These are phyloP conservation scores for Indri indri DNA, from an alignment of 2,113 vertebrate genomes.

Conservation along the genomic window DNA sequence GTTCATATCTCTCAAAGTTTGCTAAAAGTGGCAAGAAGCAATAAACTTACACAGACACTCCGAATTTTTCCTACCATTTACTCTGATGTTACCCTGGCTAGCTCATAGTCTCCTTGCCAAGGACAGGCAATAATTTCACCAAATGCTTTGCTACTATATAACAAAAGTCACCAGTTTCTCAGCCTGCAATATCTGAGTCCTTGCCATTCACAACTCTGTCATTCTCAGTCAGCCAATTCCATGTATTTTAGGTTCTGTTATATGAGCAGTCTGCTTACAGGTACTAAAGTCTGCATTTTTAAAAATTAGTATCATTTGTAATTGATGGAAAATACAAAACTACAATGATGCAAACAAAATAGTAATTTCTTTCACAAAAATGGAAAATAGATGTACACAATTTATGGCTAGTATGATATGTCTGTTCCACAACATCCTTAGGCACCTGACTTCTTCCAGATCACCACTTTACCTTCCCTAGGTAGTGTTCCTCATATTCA, in stretches of 20 bases:
- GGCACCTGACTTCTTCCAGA: not conserved
- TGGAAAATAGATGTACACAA: not conserved
- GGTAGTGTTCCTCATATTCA: not conserved
- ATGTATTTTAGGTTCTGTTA: not conserved
- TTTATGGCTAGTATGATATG: not conserved
- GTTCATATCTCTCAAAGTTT: not conserved
- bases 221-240: not conserved
- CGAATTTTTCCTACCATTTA: not conserved
- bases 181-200: not conserved
- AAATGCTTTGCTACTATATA: not conserved
- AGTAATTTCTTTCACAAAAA: not conserved
- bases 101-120: not conserved
- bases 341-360: not conserved
- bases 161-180: not conserved
- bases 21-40: not conserved
- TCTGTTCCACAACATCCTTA: not conserved
- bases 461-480: not conserved
- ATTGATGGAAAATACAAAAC: not conserved
- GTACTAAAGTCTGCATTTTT: not conserved
- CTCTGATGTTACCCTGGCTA: not conserved
- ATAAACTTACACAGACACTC: not conserved
- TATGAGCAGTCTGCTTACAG: not conserved
- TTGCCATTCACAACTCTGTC: not conserved
- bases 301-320: not conserved
- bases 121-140: not conserved